phyloP scores from a whole-genome alignment of 2,113 vertebrate genomes.

The Cyprinodon tularosa region DNA sequence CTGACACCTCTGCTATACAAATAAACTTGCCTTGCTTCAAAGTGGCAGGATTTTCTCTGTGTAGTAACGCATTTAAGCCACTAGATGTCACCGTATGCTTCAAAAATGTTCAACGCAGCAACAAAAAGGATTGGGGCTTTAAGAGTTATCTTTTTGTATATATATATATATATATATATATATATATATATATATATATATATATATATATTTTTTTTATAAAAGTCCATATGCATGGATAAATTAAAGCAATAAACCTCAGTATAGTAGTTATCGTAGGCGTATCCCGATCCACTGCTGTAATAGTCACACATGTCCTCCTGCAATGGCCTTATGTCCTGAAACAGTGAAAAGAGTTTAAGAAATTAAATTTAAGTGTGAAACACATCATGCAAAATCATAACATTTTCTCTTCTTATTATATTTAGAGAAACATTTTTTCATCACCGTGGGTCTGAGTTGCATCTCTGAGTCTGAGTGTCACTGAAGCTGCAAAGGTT shows the following conservation, averaged over 20 bases:
- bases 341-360: conserved; percentile 2
- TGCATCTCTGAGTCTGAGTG: neutral
- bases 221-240: neutral
- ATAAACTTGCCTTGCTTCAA: no score
- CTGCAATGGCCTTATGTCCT: conserved; percentile 88
- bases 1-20: no score
- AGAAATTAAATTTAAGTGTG: neutral
- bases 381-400: neutral
- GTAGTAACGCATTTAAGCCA: conserved; percentile 29
- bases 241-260: conserved; percentile 78
- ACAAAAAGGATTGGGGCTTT: neutral
- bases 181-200: no score
- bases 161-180: no score
- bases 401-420: neutral
- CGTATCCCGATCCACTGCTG: conserved; percentile 82
- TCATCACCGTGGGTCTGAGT: neutral
- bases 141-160: no score
- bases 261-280: conserved; percentile 86
- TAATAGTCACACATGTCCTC: conserved; percentile 88
- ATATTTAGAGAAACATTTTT: neutral
- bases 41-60: neutral
- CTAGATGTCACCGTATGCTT: conserved; percentile 37
- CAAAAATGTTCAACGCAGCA: neutral
- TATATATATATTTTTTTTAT: neutral
- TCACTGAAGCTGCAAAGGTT: conserved; percentile 15